These are phyloP conservation scores for Platycnemis pennipes DNA, from an alignment of 2,888 invertebrate genomes.

Conservation along the genomic window DNA sequence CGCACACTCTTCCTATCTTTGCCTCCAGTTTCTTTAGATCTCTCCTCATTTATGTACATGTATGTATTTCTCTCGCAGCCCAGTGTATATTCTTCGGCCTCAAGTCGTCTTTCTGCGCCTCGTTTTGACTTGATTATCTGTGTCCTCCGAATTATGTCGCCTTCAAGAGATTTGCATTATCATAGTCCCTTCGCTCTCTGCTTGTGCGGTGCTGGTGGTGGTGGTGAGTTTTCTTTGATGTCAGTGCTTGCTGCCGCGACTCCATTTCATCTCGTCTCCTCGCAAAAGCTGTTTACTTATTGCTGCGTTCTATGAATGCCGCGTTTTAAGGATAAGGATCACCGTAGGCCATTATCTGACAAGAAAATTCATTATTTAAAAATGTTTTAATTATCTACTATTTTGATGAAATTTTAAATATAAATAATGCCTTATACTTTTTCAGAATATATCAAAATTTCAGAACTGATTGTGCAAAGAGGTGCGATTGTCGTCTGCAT, in stretches of 20 bases:
- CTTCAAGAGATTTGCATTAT: background rate
- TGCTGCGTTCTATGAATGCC: background rate
- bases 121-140: background rate
- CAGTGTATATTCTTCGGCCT: background rate
- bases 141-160: background rate
- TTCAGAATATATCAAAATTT: no score
- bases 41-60: no score
- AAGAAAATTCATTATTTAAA: background rate
- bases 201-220: background rate
- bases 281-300: background rate
- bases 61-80: background rate
- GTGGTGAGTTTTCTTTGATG: background rate
- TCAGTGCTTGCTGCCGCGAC: background rate
- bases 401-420: background rate
- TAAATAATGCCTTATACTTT: no score
- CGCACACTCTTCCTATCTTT: background rate
- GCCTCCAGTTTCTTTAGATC: no score
- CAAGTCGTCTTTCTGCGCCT: background rate
- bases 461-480: no score
- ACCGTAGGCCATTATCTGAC: background rate
- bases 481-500: no score
- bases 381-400: background rate
- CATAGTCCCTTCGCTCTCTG: background rate
- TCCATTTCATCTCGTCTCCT: background rate
- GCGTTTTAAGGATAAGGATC: background rate